Conservation (phyloP, 2,888 invertebrate genomes). For the Chrysolina haemoptera region DNA sequence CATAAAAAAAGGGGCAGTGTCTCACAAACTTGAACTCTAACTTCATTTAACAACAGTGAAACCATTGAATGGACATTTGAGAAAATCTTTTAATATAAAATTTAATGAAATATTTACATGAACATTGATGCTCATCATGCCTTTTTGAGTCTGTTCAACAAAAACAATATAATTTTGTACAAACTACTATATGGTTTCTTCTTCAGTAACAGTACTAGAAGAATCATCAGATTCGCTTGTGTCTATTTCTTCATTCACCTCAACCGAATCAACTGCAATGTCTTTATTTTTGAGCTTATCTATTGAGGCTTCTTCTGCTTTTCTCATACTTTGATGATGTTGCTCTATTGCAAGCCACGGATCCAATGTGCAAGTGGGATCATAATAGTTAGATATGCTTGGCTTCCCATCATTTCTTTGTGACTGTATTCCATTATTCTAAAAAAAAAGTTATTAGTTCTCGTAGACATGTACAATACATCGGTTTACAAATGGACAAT, state of each 20-base stretch:
- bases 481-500: not conserved
- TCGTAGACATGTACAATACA: not conserved
- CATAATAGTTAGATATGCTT: slow-evolving; percentile 41
- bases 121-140: not conserved
- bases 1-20: not conserved
- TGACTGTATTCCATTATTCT: slow-evolving; percentile 19
- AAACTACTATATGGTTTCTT: slow-evolving; percentile 9
- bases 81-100: not conserved
- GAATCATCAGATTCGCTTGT: slow-evolving; percentile 23
- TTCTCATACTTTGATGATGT: slow-evolving; percentile 29
- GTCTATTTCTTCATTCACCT: slow-evolving; percentile 14
- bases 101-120: not conserved
- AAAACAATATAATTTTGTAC: not conserved
- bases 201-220: slow-evolving; percentile 23
- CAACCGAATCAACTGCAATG: not conserved
- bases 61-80: not conserved
- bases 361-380: slow-evolving; percentile 40
- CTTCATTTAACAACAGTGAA: not conserved
- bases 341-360: slow-evolving; percentile 47
- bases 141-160: not conserved
- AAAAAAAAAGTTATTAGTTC: slow-evolving; percentile 16
- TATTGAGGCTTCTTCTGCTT: slow-evolving; percentile 7
- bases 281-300: slow-evolving; percentile 3
- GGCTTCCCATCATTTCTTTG: slow-evolving; percentile 28
- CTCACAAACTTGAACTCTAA: not conserved